Percentiles rank a stretch among this genome's conserved stretches.
Evolutionary conservation across 2,888 invertebrate species (phyloP).

Genomic region (Oscheius myriophilus): DNA sequence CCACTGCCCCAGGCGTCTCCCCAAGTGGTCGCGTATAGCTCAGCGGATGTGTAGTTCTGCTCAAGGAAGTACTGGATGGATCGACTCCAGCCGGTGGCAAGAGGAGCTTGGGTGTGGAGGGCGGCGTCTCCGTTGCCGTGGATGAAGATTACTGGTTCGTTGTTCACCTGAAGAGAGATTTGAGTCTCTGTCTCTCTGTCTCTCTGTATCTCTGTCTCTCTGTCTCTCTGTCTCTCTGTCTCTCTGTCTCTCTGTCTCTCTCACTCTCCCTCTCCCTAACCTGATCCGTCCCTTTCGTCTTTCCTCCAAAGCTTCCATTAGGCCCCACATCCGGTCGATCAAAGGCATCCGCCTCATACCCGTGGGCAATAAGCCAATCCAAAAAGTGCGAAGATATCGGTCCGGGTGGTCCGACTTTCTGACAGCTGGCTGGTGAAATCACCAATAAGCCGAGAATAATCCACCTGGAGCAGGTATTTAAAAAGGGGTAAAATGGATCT

Average conservation of each 20-base stretch:
- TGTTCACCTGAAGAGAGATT: constrained; percentile 11
- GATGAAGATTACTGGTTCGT: constrained; percentile 68
- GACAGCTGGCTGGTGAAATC: constrained; percentile 21
- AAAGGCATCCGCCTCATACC: constrained; percentile 64
- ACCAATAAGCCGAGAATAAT: constrained; percentile 4
- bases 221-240: not conserved
- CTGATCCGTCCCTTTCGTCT: constrained; percentile 48
- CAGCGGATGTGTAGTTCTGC: constrained; percentile 68
- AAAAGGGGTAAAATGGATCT: not conserved
- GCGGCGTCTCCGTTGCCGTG: constrained; percentile 69
- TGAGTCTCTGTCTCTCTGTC: not conserved
- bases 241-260: no score
- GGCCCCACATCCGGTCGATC: constrained; percentile 69
- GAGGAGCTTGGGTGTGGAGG: constrained; percentile 63
- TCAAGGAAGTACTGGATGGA: constrained; percentile 68
- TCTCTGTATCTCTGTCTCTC: no score
- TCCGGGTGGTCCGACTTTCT: constrained; percentile 57
- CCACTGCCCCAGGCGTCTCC: constrained; percentile 64
- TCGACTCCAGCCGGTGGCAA: constrained; percentile 52
- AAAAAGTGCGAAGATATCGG: constrained; percentile 67
- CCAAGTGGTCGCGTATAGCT: constrained; percentile 69
- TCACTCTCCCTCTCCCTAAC: constrained; percentile 29
- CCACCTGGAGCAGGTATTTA: not conserved
- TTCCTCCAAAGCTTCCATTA: constrained; percentile 69
- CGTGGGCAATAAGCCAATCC: constrained; percentile 67